Evolutionary conservation across 1,140 invertebrate species (phyloP), one percentile per base, ranked within the genome.

Genomic region (Goniozus legneri): DNA sequence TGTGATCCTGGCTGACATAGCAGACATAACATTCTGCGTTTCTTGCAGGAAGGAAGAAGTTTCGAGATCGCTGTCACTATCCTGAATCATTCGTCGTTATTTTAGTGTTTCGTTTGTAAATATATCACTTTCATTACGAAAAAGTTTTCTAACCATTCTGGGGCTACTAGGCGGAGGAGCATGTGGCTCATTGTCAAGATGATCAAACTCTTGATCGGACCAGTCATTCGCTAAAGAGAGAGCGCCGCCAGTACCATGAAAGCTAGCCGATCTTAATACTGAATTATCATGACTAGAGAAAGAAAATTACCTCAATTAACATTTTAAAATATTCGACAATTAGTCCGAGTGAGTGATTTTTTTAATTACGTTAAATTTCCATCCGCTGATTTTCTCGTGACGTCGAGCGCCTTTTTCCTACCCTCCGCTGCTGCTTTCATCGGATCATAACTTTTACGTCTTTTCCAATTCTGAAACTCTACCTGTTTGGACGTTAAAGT

Each of bases 381-480:
- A 41, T 63, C 34, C 58, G 69, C 15, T 62, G 62, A 54, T 42
- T 61, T 68, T 41, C 79, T 82, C 50, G 56, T 64, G 10, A 54
- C 60, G 19, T 68, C 68, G 13, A 58, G 51, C 21, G 73, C 75
- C 59, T 83, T 84, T 30, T 79, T 79, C 53, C 83, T 86, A 19
- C 85, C 89, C 60, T 89, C 85, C 7, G 89, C 89, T 2, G 90
- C 90, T 10, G 88, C 86, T 62, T 91, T 92, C 79, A 92, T 83
- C 2, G 91, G 91, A 76, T 94, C 91, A 71, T 94, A 95, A 57
- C 85, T 92, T 62, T 92, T 92, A 47, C 92, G 77, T 46, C 91
- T 77, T 64, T 92, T 92, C 91, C 91, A 95, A 76, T 93, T 93
- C 66, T 91, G 89, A 76, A 92, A 85, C 65, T 94, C 92, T 33